Evolutionary conservation across 2,888 invertebrate genomes (phyloP), one percentile per base, ranked within the genome.

Genomic region (Luperina nickerlii): DNA sequence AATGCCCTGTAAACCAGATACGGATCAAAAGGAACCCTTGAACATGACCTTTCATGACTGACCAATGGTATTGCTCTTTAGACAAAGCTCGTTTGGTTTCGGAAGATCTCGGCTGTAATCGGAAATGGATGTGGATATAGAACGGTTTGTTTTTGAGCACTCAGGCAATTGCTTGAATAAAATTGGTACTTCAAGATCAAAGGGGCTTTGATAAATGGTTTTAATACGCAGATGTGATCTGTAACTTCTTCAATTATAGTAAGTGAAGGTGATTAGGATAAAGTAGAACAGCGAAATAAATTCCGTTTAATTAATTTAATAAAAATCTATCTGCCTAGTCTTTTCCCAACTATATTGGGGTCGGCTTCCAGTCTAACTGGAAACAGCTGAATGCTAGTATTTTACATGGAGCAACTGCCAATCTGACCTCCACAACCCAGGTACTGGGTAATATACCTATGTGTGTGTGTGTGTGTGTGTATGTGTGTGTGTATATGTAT

Each of bases 21-120:
- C 67, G 24, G n/a, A 54, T 51, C 15, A 76, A 83, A 67, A 67
- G 63, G 38, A 20, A 66, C 20, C 57, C 27, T 78, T 73, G 45
- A 69, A 78, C 54, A 18, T 48, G 42, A n/a, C 24, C 32, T n/a
- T 66, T 74, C n/a, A 69, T 60, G 2, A 8, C 15, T 60, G 51
- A 66, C 74, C 66, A 74, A 72, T 63, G 20, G 78, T 45, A 75
- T n/a, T 15, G 42, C 69, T 62, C 66, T 67, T 60, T 60, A n/a
- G 62, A 72, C 63, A 62, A 74, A 65, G 42, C 60, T 84, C 76
- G 57, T 76, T 48, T 57, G 70, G 45, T 45, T 57, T 83, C 80
- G 86, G 71, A n/a, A 62, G 9, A 38, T 42, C 7, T 85, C 81
- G 69, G 74, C n/a, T 54, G 42, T 72, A n/a, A 63, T 76, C 75